A percentile compares a stretch with the other conserved stretches of the same genome.
phyloP scores from a whole-genome alignment of 2,888 invertebrate species.

The Rhamnusium bicolor region DNA sequence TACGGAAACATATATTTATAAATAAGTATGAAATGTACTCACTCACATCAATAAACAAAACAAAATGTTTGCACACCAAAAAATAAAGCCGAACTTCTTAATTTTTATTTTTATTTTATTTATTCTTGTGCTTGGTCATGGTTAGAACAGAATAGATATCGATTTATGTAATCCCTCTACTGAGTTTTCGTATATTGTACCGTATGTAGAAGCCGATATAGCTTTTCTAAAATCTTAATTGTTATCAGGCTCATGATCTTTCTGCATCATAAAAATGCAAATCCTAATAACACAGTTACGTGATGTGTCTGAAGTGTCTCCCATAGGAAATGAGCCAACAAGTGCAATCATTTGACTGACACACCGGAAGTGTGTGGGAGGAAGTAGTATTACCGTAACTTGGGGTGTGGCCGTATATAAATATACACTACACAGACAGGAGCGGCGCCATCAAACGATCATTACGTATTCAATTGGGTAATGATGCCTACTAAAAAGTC shows the following conservation, averaged over 20 bases:
- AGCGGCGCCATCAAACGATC: constrained; percentile 13
- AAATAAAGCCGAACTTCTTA: neutral
- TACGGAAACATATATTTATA: no score
- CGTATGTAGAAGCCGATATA: neutral
- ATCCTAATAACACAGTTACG: constrained; percentile 16
- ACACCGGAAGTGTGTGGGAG: constrained; percentile 55
- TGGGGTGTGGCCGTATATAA: constrained; percentile 39
- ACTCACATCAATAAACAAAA: no score
- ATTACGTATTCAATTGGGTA: constrained; percentile 16
- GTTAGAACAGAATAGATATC: neutral
- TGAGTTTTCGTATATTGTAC: neutral
- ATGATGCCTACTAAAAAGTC: constrained; percentile 5
- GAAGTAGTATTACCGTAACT: constrained; percentile 56
- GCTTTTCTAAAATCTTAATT: neutral
- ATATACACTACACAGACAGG: constrained; percentile 16
- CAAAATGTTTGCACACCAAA: no score
- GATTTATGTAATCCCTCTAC: neutral
- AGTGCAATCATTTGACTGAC: constrained; percentile 36
- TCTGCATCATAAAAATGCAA: constrained; percentile 8
- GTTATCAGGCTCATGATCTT: neutral
- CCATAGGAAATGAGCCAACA: constrained; percentile 33
- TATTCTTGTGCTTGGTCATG: neutral
- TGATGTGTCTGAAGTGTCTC: constrained; percentile 11
- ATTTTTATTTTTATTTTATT: no score
- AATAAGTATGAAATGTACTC: no score